A percentile compares a stretch with the other conserved stretches of the same genome.
Conservation (phyloP, 2,888 invertebrate species). For the Amiota mariae region DNA sequence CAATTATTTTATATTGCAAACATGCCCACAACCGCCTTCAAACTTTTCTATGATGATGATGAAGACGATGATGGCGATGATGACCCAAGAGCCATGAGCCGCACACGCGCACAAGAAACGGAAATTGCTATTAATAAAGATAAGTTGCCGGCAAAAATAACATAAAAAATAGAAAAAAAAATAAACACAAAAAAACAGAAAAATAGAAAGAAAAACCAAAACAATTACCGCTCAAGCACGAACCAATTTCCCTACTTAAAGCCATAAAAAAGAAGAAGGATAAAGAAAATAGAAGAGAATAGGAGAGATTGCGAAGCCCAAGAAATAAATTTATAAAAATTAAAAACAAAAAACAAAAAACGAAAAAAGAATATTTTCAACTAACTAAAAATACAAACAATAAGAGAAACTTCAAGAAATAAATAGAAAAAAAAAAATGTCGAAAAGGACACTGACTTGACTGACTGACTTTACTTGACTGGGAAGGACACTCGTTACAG, state of each 20-base stretch:
- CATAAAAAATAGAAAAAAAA: constrained; percentile 26
- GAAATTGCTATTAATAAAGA: constrained; percentile 30
- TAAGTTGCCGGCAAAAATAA: constrained; percentile 15
- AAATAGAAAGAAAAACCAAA: constrained; percentile 30
- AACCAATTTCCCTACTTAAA: constrained; percentile 30
- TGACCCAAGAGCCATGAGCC: neutral
- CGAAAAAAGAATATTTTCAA: constrained; percentile 26
- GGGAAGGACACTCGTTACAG: neutral
- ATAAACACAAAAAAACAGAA: constrained; percentile 14
- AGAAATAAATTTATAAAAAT: neutral
- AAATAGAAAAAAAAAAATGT: neutral
- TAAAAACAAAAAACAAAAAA: constrained; percentile 19
- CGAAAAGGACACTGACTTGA: neutral
- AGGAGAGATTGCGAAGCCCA: too few relatives aligned
- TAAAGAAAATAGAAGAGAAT: neutral
- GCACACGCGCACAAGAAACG: neutral
- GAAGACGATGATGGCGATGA: too few relatives aligned
- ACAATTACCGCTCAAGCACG: constrained; percentile 29
- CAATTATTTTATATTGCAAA: too few relatives aligned
- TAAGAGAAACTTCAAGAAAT: neutral
- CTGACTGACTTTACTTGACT: neutral
- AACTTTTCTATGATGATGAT: too few relatives aligned
- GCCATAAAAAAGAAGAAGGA: constrained; percentile 29
- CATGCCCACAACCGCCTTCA: too few relatives aligned
- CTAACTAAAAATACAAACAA: constrained; percentile 12